phyloP scores from a whole-genome alignment of 2,888 invertebrate species.

The Corbicula japonica region DNA sequence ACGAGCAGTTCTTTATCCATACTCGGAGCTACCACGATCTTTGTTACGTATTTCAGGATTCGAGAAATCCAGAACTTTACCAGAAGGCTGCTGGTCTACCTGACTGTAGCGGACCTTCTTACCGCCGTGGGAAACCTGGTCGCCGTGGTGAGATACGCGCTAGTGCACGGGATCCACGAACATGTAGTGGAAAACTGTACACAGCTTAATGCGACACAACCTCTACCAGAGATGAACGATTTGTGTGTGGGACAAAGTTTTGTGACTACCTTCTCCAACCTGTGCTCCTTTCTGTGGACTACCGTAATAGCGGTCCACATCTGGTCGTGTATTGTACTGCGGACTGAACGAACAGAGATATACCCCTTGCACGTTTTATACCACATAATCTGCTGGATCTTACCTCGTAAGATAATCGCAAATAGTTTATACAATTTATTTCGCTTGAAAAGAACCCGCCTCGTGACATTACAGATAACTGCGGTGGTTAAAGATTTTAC shows the following conservation, averaged over 20 bases:
- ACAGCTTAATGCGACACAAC: conserved; percentile 1
- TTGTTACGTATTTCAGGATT: conserved; percentile 47
- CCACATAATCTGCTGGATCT: conserved; percentile 39
- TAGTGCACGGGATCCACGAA: conserved; percentile 11
- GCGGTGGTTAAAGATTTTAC: too few relatives aligned
- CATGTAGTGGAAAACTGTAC: background rate
- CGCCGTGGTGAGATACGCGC: conserved; percentile 42
- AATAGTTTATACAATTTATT: too few relatives aligned
- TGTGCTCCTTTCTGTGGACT: conserved; percentile 50
- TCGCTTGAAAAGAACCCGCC: too few relatives aligned
- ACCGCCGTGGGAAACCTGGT: conserved; percentile 56
- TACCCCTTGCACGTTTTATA: conserved; percentile 7
- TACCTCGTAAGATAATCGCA: conserved; percentile 45
- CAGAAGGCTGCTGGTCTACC: conserved; percentile 55
- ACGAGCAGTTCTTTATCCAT: conserved; percentile 59
- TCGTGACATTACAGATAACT: too few relatives aligned
- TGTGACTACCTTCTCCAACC: conserved; percentile 47
- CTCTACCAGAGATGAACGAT: background rate
- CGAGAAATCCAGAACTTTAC: conserved; percentile 49
- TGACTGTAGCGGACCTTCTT: conserved; percentile 64
- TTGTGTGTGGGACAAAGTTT: conserved; percentile 46
- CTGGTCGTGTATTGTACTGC: conserved; percentile 16
- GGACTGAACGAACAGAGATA: conserved; percentile 17
- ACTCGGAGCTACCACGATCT: conserved; percentile 60
- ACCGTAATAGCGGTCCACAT: conserved; percentile 41